Evolutionary conservation across 2,888 invertebrate species (phyloP).

Genomic region (Copidosoma aretas): DNA sequence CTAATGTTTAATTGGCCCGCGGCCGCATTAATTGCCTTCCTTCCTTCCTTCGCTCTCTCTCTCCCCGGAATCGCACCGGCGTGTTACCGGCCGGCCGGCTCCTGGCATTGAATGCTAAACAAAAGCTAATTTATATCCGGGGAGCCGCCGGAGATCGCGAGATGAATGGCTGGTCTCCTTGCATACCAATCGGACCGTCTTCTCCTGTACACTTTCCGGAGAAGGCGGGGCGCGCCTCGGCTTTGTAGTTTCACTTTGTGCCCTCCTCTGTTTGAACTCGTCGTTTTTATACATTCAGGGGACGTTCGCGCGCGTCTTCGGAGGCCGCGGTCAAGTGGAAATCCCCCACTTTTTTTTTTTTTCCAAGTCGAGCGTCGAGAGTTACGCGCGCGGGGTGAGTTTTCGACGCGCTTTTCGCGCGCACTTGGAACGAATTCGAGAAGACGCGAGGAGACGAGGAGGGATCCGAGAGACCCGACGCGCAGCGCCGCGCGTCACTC

Average conservation of each 20-base stretch:
- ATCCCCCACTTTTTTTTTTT: too few species aligned
- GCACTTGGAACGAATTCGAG: too few species aligned
- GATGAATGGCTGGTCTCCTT: constrained; percentile 61
- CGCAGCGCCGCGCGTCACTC: constrained; percentile 5
- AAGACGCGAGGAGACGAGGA: too few species aligned
- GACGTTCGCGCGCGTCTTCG: too few species aligned
- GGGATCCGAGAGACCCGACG: background rate
- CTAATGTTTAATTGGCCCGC: constrained; percentile 51
- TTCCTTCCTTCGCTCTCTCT: constrained; percentile 8
- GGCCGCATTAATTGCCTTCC: constrained; percentile 58
- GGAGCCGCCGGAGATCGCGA: constrained; percentile 60
- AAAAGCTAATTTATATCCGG: constrained; percentile 63
- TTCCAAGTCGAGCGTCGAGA: too few species aligned
- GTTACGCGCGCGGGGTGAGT: too few species aligned
- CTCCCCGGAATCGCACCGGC: background rate
- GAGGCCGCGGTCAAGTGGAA: too few species aligned
- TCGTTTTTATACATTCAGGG: too few species aligned
- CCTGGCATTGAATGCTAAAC: constrained; percentile 62
- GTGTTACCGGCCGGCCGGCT: background rate
- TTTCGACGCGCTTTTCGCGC: too few species aligned
- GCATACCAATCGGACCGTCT: constrained; percentile 57
- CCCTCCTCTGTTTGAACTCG: too few species aligned
- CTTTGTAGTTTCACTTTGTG: too few species aligned
- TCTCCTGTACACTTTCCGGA: background rate
- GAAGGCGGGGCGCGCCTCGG: too few species aligned